Conservation (phyloP, 1,140 invertebrate genomes). For the Brachionus asplanchnoidis region DNA sequence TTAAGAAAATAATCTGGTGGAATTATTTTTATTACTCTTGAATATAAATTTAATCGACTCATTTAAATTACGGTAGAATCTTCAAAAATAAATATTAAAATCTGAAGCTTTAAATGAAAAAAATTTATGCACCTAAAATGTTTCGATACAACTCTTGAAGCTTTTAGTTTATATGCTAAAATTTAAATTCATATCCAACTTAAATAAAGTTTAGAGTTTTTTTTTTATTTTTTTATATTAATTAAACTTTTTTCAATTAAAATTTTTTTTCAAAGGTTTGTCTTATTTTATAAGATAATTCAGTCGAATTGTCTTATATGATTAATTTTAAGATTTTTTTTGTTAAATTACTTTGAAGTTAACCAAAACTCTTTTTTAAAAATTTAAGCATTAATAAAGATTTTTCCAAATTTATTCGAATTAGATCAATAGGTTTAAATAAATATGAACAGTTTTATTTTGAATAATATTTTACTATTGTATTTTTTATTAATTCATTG, state of each 20-base stretch:
- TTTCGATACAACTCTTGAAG: neutral
- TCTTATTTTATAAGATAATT: no score
- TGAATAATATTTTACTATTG: neutral
- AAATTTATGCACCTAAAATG: neutral
- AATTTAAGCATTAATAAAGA: no score
- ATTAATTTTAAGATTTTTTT: no score
- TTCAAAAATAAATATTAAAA: neutral
- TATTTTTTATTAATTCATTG: neutral
- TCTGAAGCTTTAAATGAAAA: neutral
- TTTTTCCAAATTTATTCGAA: neutral
- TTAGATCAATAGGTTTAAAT: neutral
- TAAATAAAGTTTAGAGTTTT: neutral
- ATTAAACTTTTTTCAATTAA: no score
- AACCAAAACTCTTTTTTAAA: no score
- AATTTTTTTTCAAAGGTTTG: no score
- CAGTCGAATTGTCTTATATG: no score
- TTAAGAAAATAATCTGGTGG: neutral
- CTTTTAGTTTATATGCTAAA: neutral
- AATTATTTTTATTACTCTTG: neutral
- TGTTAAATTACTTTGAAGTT: no score
- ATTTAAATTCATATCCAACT: neutral
- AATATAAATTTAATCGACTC: constrained; percentile 15
- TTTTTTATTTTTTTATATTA: no score
- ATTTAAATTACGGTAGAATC: neutral
- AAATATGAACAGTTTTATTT: neutral